Evolutionary conservation across 2,888 invertebrate genomes (phyloP), one percentile per base, ranked within the genome.

Genomic region (Synergus itoensis): DNA sequence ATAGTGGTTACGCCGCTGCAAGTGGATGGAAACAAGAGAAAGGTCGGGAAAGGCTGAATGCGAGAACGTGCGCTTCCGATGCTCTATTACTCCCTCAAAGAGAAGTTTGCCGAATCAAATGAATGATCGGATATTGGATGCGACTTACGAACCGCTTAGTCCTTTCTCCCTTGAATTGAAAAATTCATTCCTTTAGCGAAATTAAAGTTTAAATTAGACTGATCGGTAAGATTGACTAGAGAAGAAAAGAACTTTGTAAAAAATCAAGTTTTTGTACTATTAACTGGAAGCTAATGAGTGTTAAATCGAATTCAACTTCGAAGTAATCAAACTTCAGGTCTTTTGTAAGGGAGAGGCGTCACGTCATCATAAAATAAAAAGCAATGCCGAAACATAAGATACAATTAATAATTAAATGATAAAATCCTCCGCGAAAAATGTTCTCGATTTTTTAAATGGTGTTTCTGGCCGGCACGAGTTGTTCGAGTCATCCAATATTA

Each of bases 71-170:
- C 65, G 18, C 65, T 40, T 40, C 14, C 11, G 48, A 73, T 73
- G 73, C 48, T 36, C 48, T 48, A 73, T 73, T 73, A 53, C 73
- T 73, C 36, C 36, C 73, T 73, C 73, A 73, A 73, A 73, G 73
- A 53, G 73, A 53, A 48, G 73, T 73, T 73, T 48, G 16, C 48
- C 9, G 45, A 45, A 73, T 48, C 48, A 73, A 73, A 73, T 67
- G 18, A 67, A 67, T 67, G 67, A 67, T 67, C 45, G 67, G 67
- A 67, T 67, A 67, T 36, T 73, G 73, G 48, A 73, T 73, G 73
- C 36, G 73, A 73, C 48, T 73, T 73, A 73, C 48, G 73, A 53
- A 73, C 12, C 53, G 53, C 36, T 36, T 53, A 53, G 53, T 53
- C n/a, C 73, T 73, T 73, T 73, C 28, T 69, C 12, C 73, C 53